A percentile compares a stretch with the other conserved stretches of the same genome.
Evolutionary conservation across 2,113 vertebrate species (phyloP).

Genomic region (Ptilonorhynchus violaceus): DNA sequence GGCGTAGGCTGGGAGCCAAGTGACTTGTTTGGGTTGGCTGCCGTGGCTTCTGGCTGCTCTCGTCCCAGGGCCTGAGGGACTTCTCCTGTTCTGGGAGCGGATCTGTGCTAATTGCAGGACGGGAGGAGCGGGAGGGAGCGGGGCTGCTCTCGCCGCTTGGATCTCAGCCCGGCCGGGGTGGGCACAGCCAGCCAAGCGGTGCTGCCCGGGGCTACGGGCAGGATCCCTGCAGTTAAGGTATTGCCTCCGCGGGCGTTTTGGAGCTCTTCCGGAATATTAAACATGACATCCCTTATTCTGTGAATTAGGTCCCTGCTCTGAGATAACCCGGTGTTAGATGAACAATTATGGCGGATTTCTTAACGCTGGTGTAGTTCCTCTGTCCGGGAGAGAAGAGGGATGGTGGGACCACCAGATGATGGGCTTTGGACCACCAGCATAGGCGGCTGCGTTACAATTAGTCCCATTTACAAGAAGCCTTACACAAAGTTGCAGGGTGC

Average conservation of each 20-base stretch:
- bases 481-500: not conserved
- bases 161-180: not conserved
- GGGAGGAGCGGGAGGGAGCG: not conserved
- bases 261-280: accelerated
- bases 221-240: accelerated
- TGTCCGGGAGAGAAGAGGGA: not conserved
- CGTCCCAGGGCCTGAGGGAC: not conserved
- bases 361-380: not conserved
- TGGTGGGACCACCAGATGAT: not conserved
- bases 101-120: not conserved
- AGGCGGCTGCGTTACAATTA: accelerated
- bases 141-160: not conserved
- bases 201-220: accelerated
- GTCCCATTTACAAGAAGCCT: accelerated
- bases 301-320: not conserved
- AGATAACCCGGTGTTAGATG: accelerated
- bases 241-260: accelerated
- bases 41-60: not conserved
- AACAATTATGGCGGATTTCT: not conserved
- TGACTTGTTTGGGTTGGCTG: slow-evolving; percentile 50
- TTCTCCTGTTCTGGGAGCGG: not conserved
- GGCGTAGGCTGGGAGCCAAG: not conserved
- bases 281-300: accelerated
- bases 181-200: accelerated
- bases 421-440: not conserved